Evolutionary conservation across 2,888 invertebrate genomes (phyloP).

Genomic region (Kryphioiulus occultus): DNA sequence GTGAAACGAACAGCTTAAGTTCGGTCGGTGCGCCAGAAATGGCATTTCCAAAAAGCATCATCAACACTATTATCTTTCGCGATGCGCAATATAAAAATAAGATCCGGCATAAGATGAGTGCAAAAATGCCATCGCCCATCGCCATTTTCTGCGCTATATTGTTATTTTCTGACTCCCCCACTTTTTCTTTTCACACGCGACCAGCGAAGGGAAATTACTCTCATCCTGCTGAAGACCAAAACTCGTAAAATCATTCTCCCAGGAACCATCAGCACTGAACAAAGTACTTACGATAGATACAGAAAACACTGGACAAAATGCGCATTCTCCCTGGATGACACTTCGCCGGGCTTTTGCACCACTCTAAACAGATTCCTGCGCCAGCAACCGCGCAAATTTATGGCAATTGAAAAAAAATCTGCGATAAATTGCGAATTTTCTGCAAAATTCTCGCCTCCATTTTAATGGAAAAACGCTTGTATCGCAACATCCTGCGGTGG

Average conservation of each 20-base stretch:
- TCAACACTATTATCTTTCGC: conserved; percentile 25
- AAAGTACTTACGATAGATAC: conserved; percentile 4
- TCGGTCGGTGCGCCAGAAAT: not conserved
- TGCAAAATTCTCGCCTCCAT: not conserved
- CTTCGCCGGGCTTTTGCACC: not conserved
- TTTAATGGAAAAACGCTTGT: not conserved
- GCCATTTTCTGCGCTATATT: conserved; percentile 13
- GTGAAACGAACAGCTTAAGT: conserved; percentile 11
- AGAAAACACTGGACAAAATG: conserved; percentile 25
- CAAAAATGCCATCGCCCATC: conserved; percentile 14
- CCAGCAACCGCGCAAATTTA: not conserved
- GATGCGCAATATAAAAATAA: conserved; percentile 15
- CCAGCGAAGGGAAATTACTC: conserved; percentile 2
- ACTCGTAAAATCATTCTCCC: conserved; percentile 31
- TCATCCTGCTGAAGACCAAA: conserved; percentile 14
- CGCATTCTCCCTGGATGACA: conserved; percentile 5
- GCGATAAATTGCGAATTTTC: not conserved
- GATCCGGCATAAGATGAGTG: not conserved
- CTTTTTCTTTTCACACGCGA: not conserved
- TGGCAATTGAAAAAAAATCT: conserved; percentile 16
- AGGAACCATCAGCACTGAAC: conserved; percentile 26
- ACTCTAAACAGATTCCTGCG: not conserved
- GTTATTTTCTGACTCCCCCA: not conserved
- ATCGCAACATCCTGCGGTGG: too few relatives aligned
- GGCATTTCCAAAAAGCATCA: conserved; percentile 35